Conservation (phyloP, 2,888 invertebrate genomes). For the Pammene aurita region DNA sequence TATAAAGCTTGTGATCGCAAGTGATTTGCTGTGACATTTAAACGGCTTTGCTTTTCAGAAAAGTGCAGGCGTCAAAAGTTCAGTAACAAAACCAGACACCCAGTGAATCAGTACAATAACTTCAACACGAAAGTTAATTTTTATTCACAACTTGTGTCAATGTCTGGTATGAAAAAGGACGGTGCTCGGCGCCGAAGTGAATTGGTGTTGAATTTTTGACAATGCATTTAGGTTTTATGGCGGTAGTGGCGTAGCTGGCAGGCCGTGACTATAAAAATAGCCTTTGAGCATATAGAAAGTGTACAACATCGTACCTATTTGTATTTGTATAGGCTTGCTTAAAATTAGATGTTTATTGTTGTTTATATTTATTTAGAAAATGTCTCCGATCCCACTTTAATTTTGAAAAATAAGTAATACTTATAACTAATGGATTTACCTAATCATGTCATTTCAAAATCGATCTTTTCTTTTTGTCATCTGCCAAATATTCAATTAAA, state of each 20-base stretch:
- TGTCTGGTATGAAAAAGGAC: slow-evolving; percentile 20
- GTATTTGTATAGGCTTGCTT: background rate
- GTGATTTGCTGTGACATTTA: background rate
- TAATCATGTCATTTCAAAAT: no score
- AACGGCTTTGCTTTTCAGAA: slow-evolving; percentile 16
- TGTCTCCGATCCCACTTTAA: no score
- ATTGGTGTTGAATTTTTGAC: slow-evolving; percentile 41
- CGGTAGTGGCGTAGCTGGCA: slow-evolving; percentile 2
- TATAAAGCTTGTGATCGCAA: no score
- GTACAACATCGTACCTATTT: background rate
- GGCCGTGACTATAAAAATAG: background rate
- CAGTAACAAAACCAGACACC: background rate
- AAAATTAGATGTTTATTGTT: no score
- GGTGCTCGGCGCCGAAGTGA: slow-evolving; percentile 20
- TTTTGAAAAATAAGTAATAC: no score
- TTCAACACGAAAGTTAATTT: slow-evolving; percentile 4
- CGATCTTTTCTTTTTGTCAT: no score
- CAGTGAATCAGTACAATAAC: slow-evolving; percentile 2
- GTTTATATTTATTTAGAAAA: no score
- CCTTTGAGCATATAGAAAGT: background rate
- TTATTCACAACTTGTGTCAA: background rate
- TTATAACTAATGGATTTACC: no score
- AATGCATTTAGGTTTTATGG: slow-evolving; percentile 34
- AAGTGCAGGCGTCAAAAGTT: slow-evolving; percentile 7
- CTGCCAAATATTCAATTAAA: no score